Base-by-base conservation (phyloP, 2,888 invertebrate genomes). In the Plebejus anna region DNA sequence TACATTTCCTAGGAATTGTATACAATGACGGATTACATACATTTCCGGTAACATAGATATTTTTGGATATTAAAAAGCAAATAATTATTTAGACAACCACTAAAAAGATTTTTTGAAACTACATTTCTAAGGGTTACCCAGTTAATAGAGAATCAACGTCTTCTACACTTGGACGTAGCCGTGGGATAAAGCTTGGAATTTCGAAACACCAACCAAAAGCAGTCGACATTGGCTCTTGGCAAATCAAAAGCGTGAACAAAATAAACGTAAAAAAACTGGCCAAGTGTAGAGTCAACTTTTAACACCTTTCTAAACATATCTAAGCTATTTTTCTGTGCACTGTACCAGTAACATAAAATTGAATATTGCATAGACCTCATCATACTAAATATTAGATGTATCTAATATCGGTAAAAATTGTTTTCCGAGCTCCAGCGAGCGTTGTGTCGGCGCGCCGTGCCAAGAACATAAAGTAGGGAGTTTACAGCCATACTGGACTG, bases 331-430 rank as follows among this genome's bases (percentile, higher is more conserved):
- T 59, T 28, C 61, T 61, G 22, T 61, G 4, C 28, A 36, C 13
- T 32, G 13, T 66, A 32, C 13, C 4, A 22, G 59, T 7, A 28
- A 66, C 3, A 36, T 66, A 36, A 66, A 66, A 36, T 66, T 4
- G 32, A 36, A 66, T 32, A 66, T 32, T 32, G 32, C 73, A 55
- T 13, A 47, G 16, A 55, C 73, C 11, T 51, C 73, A 73, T 55
- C 55, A 73, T 32, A 73, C 73, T 73, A 73, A 73, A 73, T 73
- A 73, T 73, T 32, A 47, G 72, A 42, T 71, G 22, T 51, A 66
- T 66, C 66, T 66, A 55, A 73, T 55, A 73, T 73, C 73, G 73
- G 51, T 73, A 73, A 73, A 73, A 55, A 73, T 73, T 73, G 73
- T 73, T 73, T 73, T 16, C 73, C 73, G 28, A 73, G 51, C 55